A percentile compares a stretch with the other conserved stretches of the same genome.
Conservation (phyloP, 1,140 invertebrate species). For the Wiebesia pumilae region DNA sequence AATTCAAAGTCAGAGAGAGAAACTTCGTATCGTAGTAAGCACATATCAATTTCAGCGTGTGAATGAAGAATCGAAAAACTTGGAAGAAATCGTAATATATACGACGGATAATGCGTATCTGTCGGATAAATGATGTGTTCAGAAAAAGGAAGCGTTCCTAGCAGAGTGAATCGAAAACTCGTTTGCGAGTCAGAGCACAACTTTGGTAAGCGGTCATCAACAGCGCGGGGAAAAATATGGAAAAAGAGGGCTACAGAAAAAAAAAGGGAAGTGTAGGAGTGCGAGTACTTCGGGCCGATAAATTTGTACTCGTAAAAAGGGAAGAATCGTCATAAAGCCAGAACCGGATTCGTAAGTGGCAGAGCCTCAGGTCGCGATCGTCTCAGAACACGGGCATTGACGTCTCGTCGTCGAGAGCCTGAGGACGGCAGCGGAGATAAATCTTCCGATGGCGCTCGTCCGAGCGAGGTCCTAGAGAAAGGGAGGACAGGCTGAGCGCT, state of each 20-base stretch:
- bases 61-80: no score
- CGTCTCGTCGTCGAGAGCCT: not conserved
- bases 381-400: not conserved
- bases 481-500: conserved; percentile 53
- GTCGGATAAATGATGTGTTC: no score
- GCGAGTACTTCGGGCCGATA: not conserved
- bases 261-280: not conserved
- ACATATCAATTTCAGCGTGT: no score
- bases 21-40: not conserved
- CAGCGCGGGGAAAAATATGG: not conserved
- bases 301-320: not conserved
- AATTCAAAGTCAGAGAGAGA: not conserved
- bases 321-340: not conserved
- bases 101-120: no score
- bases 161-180: no score
- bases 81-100: no score
- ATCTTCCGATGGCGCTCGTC: not conserved
- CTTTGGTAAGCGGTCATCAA: no score
- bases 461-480: not conserved
- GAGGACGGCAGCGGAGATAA: not conserved
- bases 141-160: no score
- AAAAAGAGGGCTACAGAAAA: not conserved
- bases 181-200: no score
- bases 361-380: no score
- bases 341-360: not conserved